Evolutionary conservation across 2,888 invertebrate species (phyloP), one percentile per base, ranked within the genome.

Genomic region (Parasteatoda lunata): DNA sequence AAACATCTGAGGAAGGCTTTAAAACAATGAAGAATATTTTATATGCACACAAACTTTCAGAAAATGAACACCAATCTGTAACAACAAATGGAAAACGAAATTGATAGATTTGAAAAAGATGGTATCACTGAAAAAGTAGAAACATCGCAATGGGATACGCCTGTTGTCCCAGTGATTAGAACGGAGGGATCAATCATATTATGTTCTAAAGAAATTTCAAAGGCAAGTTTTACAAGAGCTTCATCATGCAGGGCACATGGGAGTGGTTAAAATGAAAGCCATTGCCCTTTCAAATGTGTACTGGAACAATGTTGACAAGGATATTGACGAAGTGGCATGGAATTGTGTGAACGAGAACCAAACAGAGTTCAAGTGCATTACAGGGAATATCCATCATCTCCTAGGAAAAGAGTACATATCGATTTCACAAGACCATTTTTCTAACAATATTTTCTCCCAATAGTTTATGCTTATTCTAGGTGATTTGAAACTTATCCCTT

Each of bases 401-500:
- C 7, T 2, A 3, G 3, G 72, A 52, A 49, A 72, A 1, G 72
- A 9, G 51, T 72, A 5, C 49, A 72, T 72, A 52, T 52, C 52
- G 72, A 72, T 52, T 51, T 13, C 52, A 52, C 72, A 15, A 52
- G 5, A n/a, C 72, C 72, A 8, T 5, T 72, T 51, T 13, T 51
- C 5, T 5, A 51, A n/a, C 52, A 49, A 3, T 51, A 13, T 13
- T 51, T 52, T 72, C 8, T 72, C 5, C 2, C 6, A 13, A 15
- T 72, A 6, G 72, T 72, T n/a, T 49, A 72, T 72, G 72, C 52
- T 72, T 15, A 13, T 51, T 51, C 72, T 5, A 51, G 51, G n/a
- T 72, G 52, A 5, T 8, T 15, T 9, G 72, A 72, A 51, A 52
- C 30, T 13, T 49, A 15, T 72, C 72, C 52, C n/a, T 1, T 6